These are phyloP conservation scores for Acanthopagrus latus DNA, from an alignment of 2,797 vertebrate genomes.

Conservation along the genomic window DNA sequence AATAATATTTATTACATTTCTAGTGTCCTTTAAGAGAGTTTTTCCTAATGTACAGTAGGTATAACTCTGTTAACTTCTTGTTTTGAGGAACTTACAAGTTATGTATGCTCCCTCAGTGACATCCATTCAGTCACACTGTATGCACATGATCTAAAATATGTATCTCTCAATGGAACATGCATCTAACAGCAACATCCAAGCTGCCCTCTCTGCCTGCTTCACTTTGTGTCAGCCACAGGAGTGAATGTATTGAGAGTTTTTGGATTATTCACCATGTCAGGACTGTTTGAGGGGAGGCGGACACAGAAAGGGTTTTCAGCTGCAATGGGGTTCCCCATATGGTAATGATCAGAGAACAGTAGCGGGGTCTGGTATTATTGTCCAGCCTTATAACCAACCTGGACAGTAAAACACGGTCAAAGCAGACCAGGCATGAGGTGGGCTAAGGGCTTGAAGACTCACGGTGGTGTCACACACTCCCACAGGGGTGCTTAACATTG, in stretches of 20 bases:
- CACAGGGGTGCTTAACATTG: slow-evolving; percentile 56
- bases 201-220: slow-evolving; percentile 30
- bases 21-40: background rate
- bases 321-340: slow-evolving; percentile 71
- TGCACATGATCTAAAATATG: background rate
- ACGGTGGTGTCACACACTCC: slow-evolving; percentile 40
- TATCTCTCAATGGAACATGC: background rate
- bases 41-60: background rate
- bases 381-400: slow-evolving; percentile 69
- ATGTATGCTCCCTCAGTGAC: background rate
- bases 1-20: background rate
- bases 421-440: slow-evolving; percentile 57
- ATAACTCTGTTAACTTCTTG: background rate
- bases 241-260: slow-evolving; percentile 70
- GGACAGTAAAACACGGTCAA: slow-evolving; percentile 72
- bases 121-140: background rate
- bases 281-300: slow-evolving; percentile 69
- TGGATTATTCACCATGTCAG: slow-evolving; percentile 79
- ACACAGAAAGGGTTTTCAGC: slow-evolving; percentile 69
- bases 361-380: slow-evolving; percentile 74
- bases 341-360: slow-evolving; percentile 81
- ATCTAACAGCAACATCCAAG: slow-evolving; percentile 20
- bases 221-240: slow-evolving; percentile 49
- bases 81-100: background rate
- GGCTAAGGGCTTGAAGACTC: slow-evolving; percentile 45